A percentile compares a stretch with the other conserved stretches of the same genome.
phyloP scores from a whole-genome alignment of 2,888 invertebrate genomes.

The Rhyacophila evoluta region DNA sequence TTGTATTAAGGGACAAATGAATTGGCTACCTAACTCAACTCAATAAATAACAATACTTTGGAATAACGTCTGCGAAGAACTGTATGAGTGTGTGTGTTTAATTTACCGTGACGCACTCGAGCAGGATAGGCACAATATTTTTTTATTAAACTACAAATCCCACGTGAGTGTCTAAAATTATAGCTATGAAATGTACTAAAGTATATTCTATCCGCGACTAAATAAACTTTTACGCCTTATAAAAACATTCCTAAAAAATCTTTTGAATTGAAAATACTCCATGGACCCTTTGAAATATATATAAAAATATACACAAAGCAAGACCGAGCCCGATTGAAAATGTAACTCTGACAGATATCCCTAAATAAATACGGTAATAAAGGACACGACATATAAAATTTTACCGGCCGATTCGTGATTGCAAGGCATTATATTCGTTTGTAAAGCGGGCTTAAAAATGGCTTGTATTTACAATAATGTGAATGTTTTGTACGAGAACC shows the following conservation, averaged over 20 bases:
- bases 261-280: neutral
- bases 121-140: too few relatives aligned
- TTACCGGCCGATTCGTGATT: constrained; percentile 16
- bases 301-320: neutral
- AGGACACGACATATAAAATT: neutral
- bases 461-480: constrained; percentile 12
- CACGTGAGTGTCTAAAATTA: too few relatives aligned
- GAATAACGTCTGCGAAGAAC: too few relatives aligned
- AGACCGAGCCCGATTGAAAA: neutral
- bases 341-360: constrained; percentile 25
- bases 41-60: too few relatives aligned
- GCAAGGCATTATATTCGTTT: constrained; percentile 1
- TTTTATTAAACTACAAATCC: too few relatives aligned
- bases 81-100: too few relatives aligned
- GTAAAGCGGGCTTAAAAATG: constrained; percentile 2
- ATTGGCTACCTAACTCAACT: too few relatives aligned
- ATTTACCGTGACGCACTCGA: too few relatives aligned
- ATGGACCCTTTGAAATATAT: neutral
- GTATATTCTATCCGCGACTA: neutral
- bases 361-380: constrained; percentile 11
- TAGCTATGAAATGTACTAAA: too few relatives aligned
- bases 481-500: neutral
- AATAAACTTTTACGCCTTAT: constrained; percentile 16
- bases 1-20: too few relatives aligned
- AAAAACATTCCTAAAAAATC: constrained; percentile 22